These are phyloP conservation scores for Chelonus formosanus DNA, from an alignment of 2,888 invertebrate species.

Conservation along the genomic window DNA sequence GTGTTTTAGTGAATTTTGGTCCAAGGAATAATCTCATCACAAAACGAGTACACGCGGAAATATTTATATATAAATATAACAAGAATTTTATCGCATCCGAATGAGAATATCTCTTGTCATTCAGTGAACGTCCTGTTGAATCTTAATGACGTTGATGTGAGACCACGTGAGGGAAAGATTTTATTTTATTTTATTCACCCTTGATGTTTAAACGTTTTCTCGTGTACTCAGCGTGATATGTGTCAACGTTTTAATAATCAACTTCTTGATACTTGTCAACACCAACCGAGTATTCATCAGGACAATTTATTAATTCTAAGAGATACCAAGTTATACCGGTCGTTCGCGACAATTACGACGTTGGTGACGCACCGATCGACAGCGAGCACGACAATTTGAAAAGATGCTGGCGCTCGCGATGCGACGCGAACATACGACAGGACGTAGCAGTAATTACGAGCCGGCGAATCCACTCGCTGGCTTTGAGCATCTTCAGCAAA, in stretches of 20 bases:
- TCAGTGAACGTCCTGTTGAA: conserved; percentile 27
- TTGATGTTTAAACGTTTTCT: conserved; percentile 1
- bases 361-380: conserved; percentile 40
- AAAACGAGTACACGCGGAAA: neutral
- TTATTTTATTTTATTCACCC: neutral
- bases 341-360: conserved; percentile 1
- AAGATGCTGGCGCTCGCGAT: conserved; percentile 64
- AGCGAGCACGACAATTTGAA: conserved; percentile 52
- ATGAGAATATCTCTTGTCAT: conserved; percentile 26
- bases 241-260: conserved; percentile 19
- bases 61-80: conserved; percentile 12
- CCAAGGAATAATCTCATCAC: neutral
- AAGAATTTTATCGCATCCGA: conserved; percentile 19
- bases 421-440: conserved; percentile 64
- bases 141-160: conserved; percentile 8
- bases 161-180: conserved; percentile 7
- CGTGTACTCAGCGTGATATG: conserved; percentile 16
- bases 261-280: neutral
- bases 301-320: conserved; percentile 4
- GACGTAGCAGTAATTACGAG: conserved; percentile 61
- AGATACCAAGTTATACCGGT: conserved; percentile 9
- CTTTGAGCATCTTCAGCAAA: conserved; percentile 63
- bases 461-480: conserved; percentile 59
- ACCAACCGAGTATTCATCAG: conserved; percentile 10
- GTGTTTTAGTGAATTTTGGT: conserved; percentile 14